Evolutionary conservation across 2,113 vertebrate species (phyloP), one percentile per base, ranked within the genome.

Genomic region (Lethenteron camtschaticum): DNA sequence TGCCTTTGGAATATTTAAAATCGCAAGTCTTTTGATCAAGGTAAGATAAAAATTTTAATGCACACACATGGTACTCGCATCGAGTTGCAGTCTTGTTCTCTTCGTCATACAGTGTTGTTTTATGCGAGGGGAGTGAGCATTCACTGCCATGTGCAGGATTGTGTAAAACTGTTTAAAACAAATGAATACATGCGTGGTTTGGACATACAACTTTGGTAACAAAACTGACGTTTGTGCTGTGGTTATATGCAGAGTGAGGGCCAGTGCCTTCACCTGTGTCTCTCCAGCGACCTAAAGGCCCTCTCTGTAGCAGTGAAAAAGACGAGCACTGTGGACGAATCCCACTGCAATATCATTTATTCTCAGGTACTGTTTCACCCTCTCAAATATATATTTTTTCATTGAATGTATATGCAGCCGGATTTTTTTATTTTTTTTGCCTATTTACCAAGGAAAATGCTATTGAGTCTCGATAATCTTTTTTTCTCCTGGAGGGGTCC

Each of bases 1-100:
- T 75, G 92, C 94, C 1, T 99, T 96, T 12, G 94, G 94, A 56
- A 95, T 99, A 85, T 97, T 95, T 81, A 95, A 88, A 81, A 96
- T 97, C 71, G 90, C 92, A n/a, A 84, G 84, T 24, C 77, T 95
- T 9, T 66, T 24, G 58, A 81, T 80, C 10, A 83, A 81, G 76
- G 94, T 99, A 81, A 73, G 1, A 70, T 78, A 68, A 4, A 0
- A 73, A 73, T 2, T 10, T 41, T 41, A 6, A 6, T 41, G 6
- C 6, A 7, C 41, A 41, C 41, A 41, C 41, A 41, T 41, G 4
- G 4, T 41, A 41, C 41, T 41, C 41, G 5, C 41, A 7, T 41
- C 41, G 41, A 41, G 41, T 41, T 41, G 41, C 41, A 41, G 6
- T 41, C 41, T 41, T 41, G 41, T 41, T 41, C 41, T 41, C 5